These are phyloP conservation scores for Lytechinus pictus DNA, from an alignment of 35 echinoderm and acorn worm genomes.

Conservation along the genomic window DNA sequence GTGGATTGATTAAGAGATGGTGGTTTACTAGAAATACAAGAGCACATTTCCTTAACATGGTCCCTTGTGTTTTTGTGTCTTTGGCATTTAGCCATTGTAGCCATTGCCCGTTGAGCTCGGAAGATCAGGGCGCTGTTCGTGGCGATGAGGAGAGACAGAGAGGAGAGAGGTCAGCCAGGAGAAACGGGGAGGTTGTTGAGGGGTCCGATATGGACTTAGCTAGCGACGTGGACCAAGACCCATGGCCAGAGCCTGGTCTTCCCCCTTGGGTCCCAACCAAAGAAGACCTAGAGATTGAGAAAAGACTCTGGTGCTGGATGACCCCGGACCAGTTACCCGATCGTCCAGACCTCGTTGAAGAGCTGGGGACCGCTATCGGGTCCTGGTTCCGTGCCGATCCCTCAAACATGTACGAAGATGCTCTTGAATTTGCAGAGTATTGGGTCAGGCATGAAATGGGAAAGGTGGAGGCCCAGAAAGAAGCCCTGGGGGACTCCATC, in stretches of 20 bases:
- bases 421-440: conserved; percentile 3
- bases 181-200: not conserved
- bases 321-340: not conserved
- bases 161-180: not conserved
- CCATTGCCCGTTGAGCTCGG: not conserved
- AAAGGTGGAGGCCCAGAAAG: not conserved
- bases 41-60: not conserved
- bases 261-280: not conserved
- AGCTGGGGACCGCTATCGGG: not conserved
- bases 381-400: not conserved
- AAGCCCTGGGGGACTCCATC: not conserved
- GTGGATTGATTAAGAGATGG: not conserved
- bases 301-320: not conserved
- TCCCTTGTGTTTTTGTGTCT: not conserved
- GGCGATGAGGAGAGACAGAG: not conserved
- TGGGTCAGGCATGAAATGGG: not conserved
- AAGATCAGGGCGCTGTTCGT: not conserved
- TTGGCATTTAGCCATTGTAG: not conserved
- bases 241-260: not conserved
- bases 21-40: not conserved
- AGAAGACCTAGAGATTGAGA: conserved; percentile 12
- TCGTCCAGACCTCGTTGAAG: not conserved
- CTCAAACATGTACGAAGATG: not conserved
- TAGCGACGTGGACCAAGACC: not conserved
- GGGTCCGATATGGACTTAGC: not conserved